Evolutionary conservation across 2,888 invertebrate genomes (phyloP).

Genomic region (Apamea sordens): DNA sequence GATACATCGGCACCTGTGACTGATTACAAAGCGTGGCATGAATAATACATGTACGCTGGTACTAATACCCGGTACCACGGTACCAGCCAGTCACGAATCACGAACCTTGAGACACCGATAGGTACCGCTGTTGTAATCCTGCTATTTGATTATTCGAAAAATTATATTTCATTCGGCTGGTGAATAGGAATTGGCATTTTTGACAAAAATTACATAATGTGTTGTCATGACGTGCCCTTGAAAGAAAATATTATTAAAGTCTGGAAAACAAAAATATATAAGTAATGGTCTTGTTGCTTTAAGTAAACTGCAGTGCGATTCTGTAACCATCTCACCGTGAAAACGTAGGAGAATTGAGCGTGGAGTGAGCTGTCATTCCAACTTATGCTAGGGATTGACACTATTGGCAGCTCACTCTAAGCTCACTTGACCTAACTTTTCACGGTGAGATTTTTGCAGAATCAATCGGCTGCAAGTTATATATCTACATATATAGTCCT

Average conservation of each 20-base stretch:
- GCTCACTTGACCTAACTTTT: too few species aligned
- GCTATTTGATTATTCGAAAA: constrained; percentile 40
- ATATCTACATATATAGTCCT: too few species aligned
- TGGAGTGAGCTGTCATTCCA: too few species aligned
- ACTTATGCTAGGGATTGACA: too few species aligned
- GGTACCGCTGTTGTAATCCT: constrained; percentile 42
- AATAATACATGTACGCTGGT: constrained; percentile 70
- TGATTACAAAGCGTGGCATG: constrained; percentile 67
- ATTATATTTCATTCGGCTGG: constrained; percentile 23
- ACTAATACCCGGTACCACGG: constrained; percentile 58
- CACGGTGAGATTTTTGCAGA: too few species aligned
- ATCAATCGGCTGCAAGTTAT: too few species aligned
- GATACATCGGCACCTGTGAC: constrained; percentile 73
- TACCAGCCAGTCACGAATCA: constrained; percentile 54
- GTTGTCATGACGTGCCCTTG: constrained; percentile 17
- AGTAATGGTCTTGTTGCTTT: not conserved
- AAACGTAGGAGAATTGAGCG: too few species aligned
- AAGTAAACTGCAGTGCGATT: not conserved
- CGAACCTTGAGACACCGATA: constrained; percentile 47
- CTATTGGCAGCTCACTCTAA: too few species aligned
- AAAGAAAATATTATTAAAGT: not conserved
- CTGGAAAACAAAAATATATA: not conserved
- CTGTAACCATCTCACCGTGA: too few species aligned
- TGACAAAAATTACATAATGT: not conserved
- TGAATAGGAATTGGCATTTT: constrained; percentile 39